Percentiles rank a stretch among this genome's conserved stretches.
Evolutionary conservation across 2,113 vertebrate genomes (phyloP).

Genomic region (Ptilorrhoa leucosticta): DNA sequence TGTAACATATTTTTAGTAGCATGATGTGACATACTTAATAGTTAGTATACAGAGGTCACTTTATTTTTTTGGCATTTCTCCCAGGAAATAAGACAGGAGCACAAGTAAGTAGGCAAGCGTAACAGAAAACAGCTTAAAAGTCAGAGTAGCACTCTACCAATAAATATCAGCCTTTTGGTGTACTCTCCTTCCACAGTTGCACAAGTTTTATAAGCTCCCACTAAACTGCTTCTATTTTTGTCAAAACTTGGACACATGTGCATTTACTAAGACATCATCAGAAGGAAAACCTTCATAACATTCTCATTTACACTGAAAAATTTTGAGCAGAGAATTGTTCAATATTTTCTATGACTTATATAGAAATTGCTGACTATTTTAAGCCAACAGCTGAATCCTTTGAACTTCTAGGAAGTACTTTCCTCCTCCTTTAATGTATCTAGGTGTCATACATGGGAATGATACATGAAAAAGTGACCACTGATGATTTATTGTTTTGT

Average conservation of each 20-base stretch:
- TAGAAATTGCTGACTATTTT: background rate
- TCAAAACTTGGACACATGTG: background rate
- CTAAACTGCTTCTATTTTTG: background rate
- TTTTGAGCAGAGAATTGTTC: background rate
- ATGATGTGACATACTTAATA: background rate
- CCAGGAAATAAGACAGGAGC: background rate
- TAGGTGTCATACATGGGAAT: background rate
- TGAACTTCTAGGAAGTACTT: background rate
- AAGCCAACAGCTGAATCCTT: background rate
- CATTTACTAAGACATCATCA: background rate
- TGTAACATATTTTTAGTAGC: conserved; percentile 14
- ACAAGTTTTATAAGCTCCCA: background rate
- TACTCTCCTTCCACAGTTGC: background rate
- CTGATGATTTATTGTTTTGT: background rate
- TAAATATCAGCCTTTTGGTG: background rate
- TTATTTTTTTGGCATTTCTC: background rate
- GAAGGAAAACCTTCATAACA: background rate
- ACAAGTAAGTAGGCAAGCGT: background rate
- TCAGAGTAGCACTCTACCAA: background rate
- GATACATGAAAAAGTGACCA: background rate
- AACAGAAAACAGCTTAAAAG: background rate
- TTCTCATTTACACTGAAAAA: background rate
- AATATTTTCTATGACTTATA: background rate
- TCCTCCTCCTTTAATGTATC: background rate
- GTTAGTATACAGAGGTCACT: background rate